Conservation (phyloP, 2,888 invertebrate genomes). For the Stramonita haemastoma region DNA sequence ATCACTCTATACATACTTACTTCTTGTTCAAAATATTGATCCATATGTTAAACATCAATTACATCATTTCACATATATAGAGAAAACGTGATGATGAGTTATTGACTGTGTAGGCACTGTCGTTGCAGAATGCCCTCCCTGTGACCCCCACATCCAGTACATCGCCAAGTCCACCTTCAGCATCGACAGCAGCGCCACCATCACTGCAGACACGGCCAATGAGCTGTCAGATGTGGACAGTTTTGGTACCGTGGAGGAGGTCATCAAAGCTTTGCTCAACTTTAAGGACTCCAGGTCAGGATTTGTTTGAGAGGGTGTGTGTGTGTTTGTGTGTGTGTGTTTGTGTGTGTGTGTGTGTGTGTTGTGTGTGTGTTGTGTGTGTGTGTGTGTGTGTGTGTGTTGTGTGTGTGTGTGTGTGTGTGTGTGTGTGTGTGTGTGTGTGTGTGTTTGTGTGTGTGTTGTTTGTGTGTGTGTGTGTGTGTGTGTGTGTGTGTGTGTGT, state of each 20-base stretch:
- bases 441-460: too few species aligned
- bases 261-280: constrained; percentile 93
- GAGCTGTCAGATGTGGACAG: constrained; percentile 69
- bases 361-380: not conserved
- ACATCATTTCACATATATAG: too few species aligned
- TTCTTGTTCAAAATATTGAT: too few species aligned
- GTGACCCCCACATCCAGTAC: constrained; percentile 50
- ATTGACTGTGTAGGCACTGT: too few species aligned
- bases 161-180: constrained; percentile 65
- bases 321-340: too few species aligned
- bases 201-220: constrained; percentile 70
- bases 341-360: too few species aligned
- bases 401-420: constrained; percentile 15
- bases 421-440: not conserved
- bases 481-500: not conserved
- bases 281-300: constrained; percentile 85
- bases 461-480: too few species aligned
- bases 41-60: too few species aligned
- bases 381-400: not conserved
- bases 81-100: too few species aligned
- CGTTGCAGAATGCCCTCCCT: constrained; percentile 49
- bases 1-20: too few species aligned
- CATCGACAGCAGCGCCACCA: constrained; percentile 71
- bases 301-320: not conserved
- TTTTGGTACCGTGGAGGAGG: constrained; percentile 80